Evolutionary conservation across 1,140 invertebrate species (phyloP).

Genomic region (Drosophila melanogaster): Release_6_plus_ISO1_MT NT_037436.4:7084501-7085000

Average conservation of each 20-base stretch:
- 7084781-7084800: conserved; percentile 76
- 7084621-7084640: conserved; percentile 3
- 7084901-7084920: conserved; percentile 46
- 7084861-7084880: conserved; percentile 8
- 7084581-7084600: conserved; percentile 48
- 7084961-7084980: conserved; percentile 41
- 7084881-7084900: conserved; percentile 15
- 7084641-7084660: conserved; percentile 35
- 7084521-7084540: conserved; percentile 34
- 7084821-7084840: conserved; percentile 80
- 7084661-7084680: conserved; percentile 23
- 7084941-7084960: conserved; percentile 66
- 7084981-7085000: conserved; percentile 43
- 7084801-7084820: conserved; percentile 76
- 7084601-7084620: conserved; percentile 26
- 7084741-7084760: conserved; percentile 5
- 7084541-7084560: conserved; percentile 34
- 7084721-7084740: neutral
- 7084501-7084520: conserved; percentile 23
- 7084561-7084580: conserved; percentile 39
- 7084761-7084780: conserved; percentile 58
- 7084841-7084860: conserved; percentile 56
- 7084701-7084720: conserved; percentile 7
- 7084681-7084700: conserved; percentile 19
- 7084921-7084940: conserved; percentile 22